Evolutionary conservation across 2,113 vertebrate species (phyloP), one percentile per base, ranked within the genome.

Genomic region (Barbus barbus): DNA sequence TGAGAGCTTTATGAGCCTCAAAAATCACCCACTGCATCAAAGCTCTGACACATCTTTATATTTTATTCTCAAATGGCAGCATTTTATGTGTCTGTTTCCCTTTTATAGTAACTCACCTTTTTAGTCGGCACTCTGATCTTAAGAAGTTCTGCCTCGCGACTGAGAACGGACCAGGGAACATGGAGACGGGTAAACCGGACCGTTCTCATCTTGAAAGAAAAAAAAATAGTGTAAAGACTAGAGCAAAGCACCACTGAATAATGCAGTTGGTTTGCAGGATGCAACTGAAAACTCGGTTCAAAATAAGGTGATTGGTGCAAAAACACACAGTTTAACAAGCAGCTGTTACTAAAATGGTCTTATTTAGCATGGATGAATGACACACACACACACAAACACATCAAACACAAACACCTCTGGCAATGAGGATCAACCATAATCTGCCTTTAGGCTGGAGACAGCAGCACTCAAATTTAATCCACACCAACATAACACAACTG

Each of bases 51-150:
- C 38, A 56, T 53, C 28, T 80, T 48, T 80, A 28, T 44, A 44
- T 44, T 26, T 79, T 24, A 61, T 79, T 79, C 56, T 28, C 36
- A n/a, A 79, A 61, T 5, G 63, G 3, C 72, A 74, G 11, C 5
- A 24, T 74, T 48, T 41, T 71, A 71, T 71, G 5, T 41, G 5
- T 3, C 11, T 38, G 22, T 41, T 24, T 24, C 6, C 16, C 9
- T 9, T 48, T 26, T 48, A 26, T 44, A 28, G 44, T 2, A 46
- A 80, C 93, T 87, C 93, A 98, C 98, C 95, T 97, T 98, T 94
- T 97, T 99, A 82, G 97, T 98, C 46, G 97, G 94, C 86, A 99
- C 97, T 95, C 97, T 99, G 92, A 99, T 97, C 94, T 98, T 99
- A 87, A 98, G 95, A 78, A 99, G 93, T 89, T 99, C 98, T 0